Evolutionary conservation across 2,113 vertebrate species (phyloP).

Genomic region (Tupaia chinensis): DNA sequence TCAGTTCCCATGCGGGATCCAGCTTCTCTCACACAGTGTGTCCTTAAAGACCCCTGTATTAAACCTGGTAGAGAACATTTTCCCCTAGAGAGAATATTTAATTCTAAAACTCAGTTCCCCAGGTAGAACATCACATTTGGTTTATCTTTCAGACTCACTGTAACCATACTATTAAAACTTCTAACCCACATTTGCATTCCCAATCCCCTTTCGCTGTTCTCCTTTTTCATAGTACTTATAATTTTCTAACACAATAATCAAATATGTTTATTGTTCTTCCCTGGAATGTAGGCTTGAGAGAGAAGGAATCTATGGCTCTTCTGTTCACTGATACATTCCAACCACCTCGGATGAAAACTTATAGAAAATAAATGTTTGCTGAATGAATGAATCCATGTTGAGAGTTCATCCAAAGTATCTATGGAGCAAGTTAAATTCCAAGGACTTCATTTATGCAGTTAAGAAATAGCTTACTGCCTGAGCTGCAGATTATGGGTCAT

Average conservation of each 20-base stretch:
- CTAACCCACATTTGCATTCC: neutral
- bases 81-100: slow-evolving; percentile 30
- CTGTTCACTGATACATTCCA: neutral
- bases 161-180: neutral
- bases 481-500: neutral
- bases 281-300: neutral
- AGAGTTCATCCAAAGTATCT: neutral
- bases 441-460: neutral
- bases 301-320: neutral
- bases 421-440: neutral
- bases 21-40: too few species aligned
- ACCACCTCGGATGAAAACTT: neutral
- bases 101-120: slow-evolving; percentile 16
- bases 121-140: neutral
- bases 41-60: too few species aligned
- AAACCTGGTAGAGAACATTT: neutral
- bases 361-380: neutral
- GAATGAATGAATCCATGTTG: neutral
- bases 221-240: slow-evolving; percentile 20
- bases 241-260: slow-evolving; percentile 13
- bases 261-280: neutral
- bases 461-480: neutral
- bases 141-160: neutral
- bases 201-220: neutral
- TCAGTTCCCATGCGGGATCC: too few species aligned